Conservation (phyloP, 2,888 invertebrate genomes). For the Aleiodes testaceus region DNA sequence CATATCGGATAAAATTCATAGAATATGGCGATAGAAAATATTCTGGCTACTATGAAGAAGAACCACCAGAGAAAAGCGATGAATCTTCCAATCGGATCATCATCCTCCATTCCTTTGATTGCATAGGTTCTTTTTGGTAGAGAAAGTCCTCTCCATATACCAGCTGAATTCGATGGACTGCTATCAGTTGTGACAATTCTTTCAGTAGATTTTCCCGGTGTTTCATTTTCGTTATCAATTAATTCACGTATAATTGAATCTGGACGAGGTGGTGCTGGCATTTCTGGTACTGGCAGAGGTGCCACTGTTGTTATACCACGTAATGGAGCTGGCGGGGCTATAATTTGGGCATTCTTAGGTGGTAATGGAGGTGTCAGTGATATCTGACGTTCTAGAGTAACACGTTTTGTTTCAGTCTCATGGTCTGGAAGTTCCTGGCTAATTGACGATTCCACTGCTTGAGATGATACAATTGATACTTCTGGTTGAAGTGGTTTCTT, state of each 20-base stretch:
- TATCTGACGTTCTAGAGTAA: slow-evolving; percentile 60
- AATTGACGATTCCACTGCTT: slow-evolving; percentile 23
- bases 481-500: slow-evolving; percentile 58
- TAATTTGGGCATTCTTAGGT: slow-evolving; percentile 67
- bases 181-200: slow-evolving; percentile 42
- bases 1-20: slow-evolving; percentile 78
- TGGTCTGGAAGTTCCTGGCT: slow-evolving; percentile 21
- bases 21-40: slow-evolving; percentile 82
- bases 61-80: slow-evolving; percentile 86
- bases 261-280: slow-evolving; percentile 69
- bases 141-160: slow-evolving; percentile 52
- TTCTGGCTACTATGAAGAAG: slow-evolving; percentile 81
- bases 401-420: slow-evolving; percentile 48
- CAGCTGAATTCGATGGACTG: slow-evolving; percentile 28
- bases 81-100: slow-evolving; percentile 81
- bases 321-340: slow-evolving; percentile 69
- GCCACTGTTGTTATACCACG: slow-evolving; percentile 67
- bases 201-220: slow-evolving; percentile 30
- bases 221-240: slow-evolving; percentile 41
- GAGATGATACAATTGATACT: slow-evolving; percentile 14
- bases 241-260: slow-evolving; percentile 60
- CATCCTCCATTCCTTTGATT: slow-evolving; percentile 82
- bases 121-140: slow-evolving; percentile 62
- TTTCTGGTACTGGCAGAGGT: slow-evolving; percentile 66
- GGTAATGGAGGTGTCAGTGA: slow-evolving; percentile 69